Conservation (phyloP, 1,140 invertebrate genomes). For the Drosophila sp. region DNA sequence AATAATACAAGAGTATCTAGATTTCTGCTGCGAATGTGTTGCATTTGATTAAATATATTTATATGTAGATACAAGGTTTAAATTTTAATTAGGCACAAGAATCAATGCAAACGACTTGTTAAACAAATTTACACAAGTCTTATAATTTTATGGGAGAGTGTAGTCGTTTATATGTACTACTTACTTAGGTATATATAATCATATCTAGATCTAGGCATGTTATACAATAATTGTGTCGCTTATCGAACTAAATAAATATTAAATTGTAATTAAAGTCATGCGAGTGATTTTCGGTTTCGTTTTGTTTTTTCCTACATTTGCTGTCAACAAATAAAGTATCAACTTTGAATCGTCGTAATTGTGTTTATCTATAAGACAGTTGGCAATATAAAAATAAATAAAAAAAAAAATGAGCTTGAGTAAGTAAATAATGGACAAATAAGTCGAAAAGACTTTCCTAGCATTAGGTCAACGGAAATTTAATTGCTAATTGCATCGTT, state of each 20-base stretch:
- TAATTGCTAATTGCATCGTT: conserved; percentile 81
- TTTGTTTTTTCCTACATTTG: conserved; percentile 23
- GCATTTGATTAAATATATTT: conserved; percentile 18
- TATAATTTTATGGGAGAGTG: neutral
- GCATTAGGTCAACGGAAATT: conserved; percentile 76
- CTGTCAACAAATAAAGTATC: conserved; percentile 53
- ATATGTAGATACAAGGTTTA: conserved; percentile 45
- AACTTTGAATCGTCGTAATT: conserved; percentile 43
- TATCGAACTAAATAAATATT: conserved; percentile 83
- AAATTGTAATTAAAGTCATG: conserved; percentile 84
- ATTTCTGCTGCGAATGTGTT: neutral
- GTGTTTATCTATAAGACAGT: conserved; percentile 62
- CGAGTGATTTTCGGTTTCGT: conserved; percentile 58
- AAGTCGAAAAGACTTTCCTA: conserved; percentile 70
- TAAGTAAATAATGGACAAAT: conserved; percentile 73
- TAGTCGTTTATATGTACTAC: conserved; percentile 7
- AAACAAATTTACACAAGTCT: conserved; percentile 70
- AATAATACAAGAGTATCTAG: neutral
- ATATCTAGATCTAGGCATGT: conserved; percentile 58
- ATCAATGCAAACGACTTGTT: conserved; percentile 51
- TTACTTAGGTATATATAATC: conserved; percentile 65
- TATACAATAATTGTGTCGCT: conserved; percentile 69
- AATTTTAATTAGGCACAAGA: conserved; percentile 63
- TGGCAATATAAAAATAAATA: too few species aligned
- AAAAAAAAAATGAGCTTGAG: neutral